Conservation (phyloP, 2,888 invertebrate species). For the Metalampra italica region DNA sequence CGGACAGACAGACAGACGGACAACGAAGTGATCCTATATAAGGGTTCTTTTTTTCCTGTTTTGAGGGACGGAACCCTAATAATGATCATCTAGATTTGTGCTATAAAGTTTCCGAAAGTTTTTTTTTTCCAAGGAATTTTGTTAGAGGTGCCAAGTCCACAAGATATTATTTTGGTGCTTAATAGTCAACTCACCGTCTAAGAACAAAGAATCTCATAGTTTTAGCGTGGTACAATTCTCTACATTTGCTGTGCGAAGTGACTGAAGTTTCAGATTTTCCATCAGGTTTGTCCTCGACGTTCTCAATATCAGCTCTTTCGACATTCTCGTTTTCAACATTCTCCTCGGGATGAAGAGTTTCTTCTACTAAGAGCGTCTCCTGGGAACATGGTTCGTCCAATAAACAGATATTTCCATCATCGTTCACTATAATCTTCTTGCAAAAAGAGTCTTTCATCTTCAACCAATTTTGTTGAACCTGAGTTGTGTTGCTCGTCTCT, state of each 20-base stretch:
- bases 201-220: constrained; percentile 55
- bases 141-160: too few species aligned
- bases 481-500: constrained; percentile 19
- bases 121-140: too few species aligned
- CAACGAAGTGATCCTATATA: too few species aligned
- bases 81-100: too few species aligned
- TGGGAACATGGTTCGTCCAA: constrained; percentile 32
- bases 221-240: constrained; percentile 46
- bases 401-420: constrained; percentile 51
- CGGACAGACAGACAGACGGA: too few species aligned
- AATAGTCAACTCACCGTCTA: constrained; percentile 37
- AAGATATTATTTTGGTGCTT: too few species aligned
- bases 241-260: constrained; percentile 46
- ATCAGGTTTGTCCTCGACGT: constrained; percentile 19
- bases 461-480: constrained; percentile 47
- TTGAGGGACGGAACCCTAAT: too few species aligned
- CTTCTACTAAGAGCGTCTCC: constrained; percentile 24
- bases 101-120: too few species aligned
- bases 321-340: background rate
- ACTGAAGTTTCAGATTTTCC: constrained; percentile 36
- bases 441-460: constrained; percentile 58
- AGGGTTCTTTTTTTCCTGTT: too few species aligned
- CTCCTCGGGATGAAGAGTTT: constrained; percentile 16
- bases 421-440: constrained; percentile 47
- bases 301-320: constrained; percentile 3